Percentiles rank a stretch among this genome's conserved stretches.
These are phyloP conservation scores for Uria lomvia DNA, from an alignment of 2,113 vertebrate species.

Conservation along the genomic window DNA sequence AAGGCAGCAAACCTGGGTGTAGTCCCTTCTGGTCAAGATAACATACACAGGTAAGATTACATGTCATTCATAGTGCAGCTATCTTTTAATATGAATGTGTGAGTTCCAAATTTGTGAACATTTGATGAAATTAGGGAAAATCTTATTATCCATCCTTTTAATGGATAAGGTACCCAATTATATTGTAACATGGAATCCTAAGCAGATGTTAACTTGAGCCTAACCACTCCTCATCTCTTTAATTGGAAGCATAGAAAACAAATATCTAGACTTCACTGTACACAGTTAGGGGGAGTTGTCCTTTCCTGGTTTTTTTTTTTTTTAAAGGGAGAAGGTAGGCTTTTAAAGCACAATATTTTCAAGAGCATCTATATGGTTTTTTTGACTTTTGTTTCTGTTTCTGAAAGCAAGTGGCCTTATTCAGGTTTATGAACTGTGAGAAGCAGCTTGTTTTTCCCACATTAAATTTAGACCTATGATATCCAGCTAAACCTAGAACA, in stretches of 20 bases:
- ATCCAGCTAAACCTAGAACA: neutral
- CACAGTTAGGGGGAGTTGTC: neutral
- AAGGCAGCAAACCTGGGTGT: slow-evolving; percentile 86
- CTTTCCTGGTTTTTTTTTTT: neutral
- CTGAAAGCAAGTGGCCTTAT: neutral
- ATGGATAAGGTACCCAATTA: neutral
- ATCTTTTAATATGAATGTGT: neutral
- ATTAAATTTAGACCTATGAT: neutral
- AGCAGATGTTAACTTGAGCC: neutral
- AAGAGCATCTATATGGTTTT: neutral
- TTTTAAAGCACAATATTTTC: neutral
- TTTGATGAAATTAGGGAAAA: neutral
- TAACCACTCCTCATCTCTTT: neutral
- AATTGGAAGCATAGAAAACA: neutral
- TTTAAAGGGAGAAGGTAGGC: neutral
- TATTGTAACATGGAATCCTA: neutral
- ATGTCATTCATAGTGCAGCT: neutral
- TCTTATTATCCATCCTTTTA: neutral
- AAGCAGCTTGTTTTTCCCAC: neutral
- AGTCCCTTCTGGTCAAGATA: slow-evolving; percentile 82
- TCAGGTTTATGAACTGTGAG: neutral
- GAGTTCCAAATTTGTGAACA: neutral
- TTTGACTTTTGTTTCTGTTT: neutral
- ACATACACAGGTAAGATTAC: slow-evolving; percentile 81
- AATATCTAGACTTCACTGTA: neutral